Conservation (phyloP, 1,140 invertebrate species). For the Saccostrea cuccullata region DNA sequence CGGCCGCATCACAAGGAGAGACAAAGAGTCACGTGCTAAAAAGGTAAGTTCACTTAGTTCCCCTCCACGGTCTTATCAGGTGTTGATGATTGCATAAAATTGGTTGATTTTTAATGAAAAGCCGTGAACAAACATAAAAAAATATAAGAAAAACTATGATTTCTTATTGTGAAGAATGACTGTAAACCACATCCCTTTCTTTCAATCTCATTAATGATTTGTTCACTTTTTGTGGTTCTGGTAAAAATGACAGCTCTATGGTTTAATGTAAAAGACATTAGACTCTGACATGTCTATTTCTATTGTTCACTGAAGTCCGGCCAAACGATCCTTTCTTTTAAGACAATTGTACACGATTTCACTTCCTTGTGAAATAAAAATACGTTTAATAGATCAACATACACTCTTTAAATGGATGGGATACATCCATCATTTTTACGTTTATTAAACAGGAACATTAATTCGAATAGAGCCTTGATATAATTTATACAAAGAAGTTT, state of each 20-base stretch:
- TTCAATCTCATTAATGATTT: neutral
- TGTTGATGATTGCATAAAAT: neutral
- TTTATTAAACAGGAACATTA: neutral
- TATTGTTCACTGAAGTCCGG: neutral
- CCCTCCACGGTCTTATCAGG: neutral
- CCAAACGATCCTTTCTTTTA: neutral
- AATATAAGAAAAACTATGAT: neutral
- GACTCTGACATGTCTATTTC: neutral
- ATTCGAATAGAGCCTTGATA: neutral
- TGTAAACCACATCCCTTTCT: neutral
- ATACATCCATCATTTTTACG: conserved; percentile 18
- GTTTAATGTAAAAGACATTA: neutral
- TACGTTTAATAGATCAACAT: neutral
- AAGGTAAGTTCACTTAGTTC: conserved; percentile 1
- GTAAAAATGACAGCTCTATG: neutral
- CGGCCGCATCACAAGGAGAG: neutral
- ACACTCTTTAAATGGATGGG: neutral
- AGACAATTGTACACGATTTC: neutral
- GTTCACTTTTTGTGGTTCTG: neutral
- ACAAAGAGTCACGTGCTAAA: neutral
- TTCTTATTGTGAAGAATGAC: neutral
- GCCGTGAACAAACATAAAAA: neutral
- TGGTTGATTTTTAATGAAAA: neutral
- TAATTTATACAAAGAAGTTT: neutral
- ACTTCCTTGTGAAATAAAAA: neutral